phyloP scores from a whole-genome alignment of 2,797 vertebrate genomes.

The Gouania willdenowi region DNA sequence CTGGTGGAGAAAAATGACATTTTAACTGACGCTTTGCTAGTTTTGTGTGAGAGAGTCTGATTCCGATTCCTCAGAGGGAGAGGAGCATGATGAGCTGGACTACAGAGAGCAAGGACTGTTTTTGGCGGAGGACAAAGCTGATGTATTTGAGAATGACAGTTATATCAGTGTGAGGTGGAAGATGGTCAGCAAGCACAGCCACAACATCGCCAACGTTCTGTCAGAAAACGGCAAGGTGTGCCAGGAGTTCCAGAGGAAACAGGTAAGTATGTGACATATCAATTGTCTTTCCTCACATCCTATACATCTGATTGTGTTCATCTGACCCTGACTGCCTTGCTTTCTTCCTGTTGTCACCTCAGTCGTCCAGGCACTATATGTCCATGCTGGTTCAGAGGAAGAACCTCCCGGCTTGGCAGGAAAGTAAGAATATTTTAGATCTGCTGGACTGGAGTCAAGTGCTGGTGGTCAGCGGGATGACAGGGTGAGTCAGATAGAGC shows the following conservation, averaged over 20 bases:
- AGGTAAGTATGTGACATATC: conserved; percentile 59
- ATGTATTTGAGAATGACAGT: conserved; percentile 85
- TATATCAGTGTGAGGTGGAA: conserved; percentile 89
- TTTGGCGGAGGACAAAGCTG: conserved; percentile 75
- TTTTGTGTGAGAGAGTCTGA: conserved; percentile 58
- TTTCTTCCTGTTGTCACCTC: no score
- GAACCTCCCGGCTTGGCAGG: conserved; percentile 90
- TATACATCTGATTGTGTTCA: rapidly evolving
- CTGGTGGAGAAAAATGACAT: neutral
- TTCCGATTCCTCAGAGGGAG: conserved; percentile 69
- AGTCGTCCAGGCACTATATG: conserved; percentile 85
- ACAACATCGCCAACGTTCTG: conserved; percentile 69
- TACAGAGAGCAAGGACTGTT: conserved; percentile 83
- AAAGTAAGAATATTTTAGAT: conserved; percentile 83
- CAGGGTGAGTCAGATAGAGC: conserved; percentile 87
- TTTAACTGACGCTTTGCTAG: no score
- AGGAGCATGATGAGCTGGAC: conserved; percentile 80
- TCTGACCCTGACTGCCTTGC: neutral
- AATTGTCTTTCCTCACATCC: no score
- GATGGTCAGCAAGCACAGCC: conserved; percentile 76
- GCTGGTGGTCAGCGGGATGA: conserved; percentile 96
- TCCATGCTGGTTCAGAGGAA: conserved; percentile 88
- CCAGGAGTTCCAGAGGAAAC: conserved; percentile 80
- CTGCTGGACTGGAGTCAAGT: conserved; percentile 83
- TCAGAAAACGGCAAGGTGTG: conserved; percentile 87